These are phyloP conservation scores for Guaruba guarouba DNA, from an alignment of 2,113 vertebrate genomes.

Conservation along the genomic window DNA sequence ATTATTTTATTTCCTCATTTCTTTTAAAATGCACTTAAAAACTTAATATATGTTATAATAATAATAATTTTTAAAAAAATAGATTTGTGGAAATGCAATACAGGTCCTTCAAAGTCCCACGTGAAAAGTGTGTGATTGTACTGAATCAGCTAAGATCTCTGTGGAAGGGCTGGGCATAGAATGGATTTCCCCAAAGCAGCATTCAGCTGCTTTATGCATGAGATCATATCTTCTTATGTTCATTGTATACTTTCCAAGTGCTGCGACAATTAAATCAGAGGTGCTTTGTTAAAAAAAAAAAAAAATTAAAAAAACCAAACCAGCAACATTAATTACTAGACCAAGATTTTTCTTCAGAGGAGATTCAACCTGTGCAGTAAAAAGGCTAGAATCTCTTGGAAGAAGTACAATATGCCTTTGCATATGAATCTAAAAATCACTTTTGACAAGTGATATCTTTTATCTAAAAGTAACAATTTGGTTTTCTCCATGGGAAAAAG, in stretches of 20 bases:
- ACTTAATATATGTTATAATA: background rate
- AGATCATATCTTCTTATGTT: background rate
- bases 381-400: background rate
- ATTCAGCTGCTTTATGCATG: background rate
- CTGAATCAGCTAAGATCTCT: background rate
- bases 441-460: background rate
- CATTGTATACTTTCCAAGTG: background rate
- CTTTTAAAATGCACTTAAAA: background rate
- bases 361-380: background rate
- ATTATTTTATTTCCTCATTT: background rate
- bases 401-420: background rate
- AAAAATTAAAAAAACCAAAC: rapidly evolving
- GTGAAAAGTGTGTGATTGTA: background rate
- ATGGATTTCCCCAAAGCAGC: background rate
- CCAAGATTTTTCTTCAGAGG: background rate
- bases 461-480: background rate
- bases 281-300: background rate
- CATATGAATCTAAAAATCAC: background rate
- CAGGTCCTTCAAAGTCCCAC: background rate
- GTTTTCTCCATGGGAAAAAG: background rate
- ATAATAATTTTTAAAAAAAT: background rate
- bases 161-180: background rate
- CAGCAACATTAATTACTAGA: background rate
- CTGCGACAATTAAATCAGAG: background rate
- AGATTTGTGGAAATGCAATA: background rate